Evolutionary conservation across 2,888 invertebrate genomes (phyloP), one percentile per base, ranked within the genome.

Genomic region (Cryptophagus acutangulus): DNA sequence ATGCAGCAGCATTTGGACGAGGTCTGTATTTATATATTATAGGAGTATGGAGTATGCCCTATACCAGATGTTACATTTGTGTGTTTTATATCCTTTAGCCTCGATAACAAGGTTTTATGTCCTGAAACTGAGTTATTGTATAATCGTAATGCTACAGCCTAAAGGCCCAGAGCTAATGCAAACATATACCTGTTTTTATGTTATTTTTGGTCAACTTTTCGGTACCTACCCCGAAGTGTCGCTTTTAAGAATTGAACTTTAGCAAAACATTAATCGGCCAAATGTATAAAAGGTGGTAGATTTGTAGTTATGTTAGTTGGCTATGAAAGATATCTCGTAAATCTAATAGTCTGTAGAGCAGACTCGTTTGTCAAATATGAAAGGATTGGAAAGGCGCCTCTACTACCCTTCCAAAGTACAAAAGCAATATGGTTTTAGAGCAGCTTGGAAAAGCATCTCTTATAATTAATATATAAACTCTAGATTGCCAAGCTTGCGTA

Each of bases 101-200:
- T 46, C 51, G 46, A 51, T 51, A 50, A 54, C 50, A 54, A 47
- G 50, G 48, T 52, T 54, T 54, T 54, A 54, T 48, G 41, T 48
- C 48, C 48, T 49, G 40, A 38, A 52, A 49, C 49, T 46, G 50
- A 51, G 46, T 50, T 46, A 45, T 47, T 50, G 46, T 52, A n/a
- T n/a, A 50, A 54, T 54, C 51, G 46, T 49, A 50, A 51, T 54
- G 48, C 50, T n/a, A n/a, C n/a, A n/a, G n/a, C n/a, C n/a, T n/a
- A n/a, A n/a, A n/a, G n/a, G n/a, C n/a, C n/a, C n/a, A n/a, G 48
- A 50, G 45, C 48, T 45, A 38, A 52, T 48, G 45, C 54, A 51
- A 52, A 54, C 52, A 49, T 43, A n/a, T n/a, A n/a, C n/a, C n/a
- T n/a, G n/a, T n/a, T 35, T 46, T 48, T 48, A 41, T 43, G 43